Evolutionary conservation across 2,113 vertebrate species (phyloP).

Genomic region (Pao palembangensis): DNA sequence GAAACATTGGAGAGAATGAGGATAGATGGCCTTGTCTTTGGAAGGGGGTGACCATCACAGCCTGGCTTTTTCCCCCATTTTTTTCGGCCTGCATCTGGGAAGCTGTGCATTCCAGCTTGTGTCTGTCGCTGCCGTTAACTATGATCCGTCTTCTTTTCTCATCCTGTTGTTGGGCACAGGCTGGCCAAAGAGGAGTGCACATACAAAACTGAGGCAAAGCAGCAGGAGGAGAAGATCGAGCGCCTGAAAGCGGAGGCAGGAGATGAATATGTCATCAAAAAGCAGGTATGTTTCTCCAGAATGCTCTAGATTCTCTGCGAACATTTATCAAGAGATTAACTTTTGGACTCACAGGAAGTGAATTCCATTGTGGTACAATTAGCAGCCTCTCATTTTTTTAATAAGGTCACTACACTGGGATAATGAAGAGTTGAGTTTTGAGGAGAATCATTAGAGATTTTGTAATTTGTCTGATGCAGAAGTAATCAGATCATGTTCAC

Average conservation of each 20-base stretch:
- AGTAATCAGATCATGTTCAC: constrained; percentile 72
- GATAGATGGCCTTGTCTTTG: constrained; percentile 49
- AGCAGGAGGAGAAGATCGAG: constrained; percentile 91
- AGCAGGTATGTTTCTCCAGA: constrained; percentile 76
- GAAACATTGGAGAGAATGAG: constrained; percentile 34
- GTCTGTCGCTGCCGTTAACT: constrained; percentile 17
- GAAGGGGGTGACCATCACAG: constrained; percentile 54
- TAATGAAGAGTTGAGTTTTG: constrained; percentile 58
- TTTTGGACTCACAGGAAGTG: not conserved
- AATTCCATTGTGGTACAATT: constrained; percentile 18
- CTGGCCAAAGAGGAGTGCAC: constrained; percentile 88
- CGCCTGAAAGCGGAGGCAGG: constrained; percentile 84
- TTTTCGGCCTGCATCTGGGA: constrained; percentile 18
- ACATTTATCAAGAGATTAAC: too few species aligned
- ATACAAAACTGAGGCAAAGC: constrained; percentile 89
- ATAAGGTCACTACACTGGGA: constrained; percentile 48
- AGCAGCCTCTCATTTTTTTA: constrained; percentile 33
- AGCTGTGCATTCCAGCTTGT: constrained; percentile 13
- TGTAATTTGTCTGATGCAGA: constrained; percentile 62
- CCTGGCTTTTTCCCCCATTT: constrained; percentile 18
- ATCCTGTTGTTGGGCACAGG: constrained; percentile 65
- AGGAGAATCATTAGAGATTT: constrained; percentile 65
- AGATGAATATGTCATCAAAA: constrained; percentile 89
- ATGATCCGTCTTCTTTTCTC: constrained; percentile 4
- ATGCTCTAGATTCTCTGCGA: too few species aligned